Evolutionary conservation across 1,140 invertebrate genomes (phyloP), one percentile per base, ranked within the genome.

Genomic region (Drosophila azteca): DNA sequence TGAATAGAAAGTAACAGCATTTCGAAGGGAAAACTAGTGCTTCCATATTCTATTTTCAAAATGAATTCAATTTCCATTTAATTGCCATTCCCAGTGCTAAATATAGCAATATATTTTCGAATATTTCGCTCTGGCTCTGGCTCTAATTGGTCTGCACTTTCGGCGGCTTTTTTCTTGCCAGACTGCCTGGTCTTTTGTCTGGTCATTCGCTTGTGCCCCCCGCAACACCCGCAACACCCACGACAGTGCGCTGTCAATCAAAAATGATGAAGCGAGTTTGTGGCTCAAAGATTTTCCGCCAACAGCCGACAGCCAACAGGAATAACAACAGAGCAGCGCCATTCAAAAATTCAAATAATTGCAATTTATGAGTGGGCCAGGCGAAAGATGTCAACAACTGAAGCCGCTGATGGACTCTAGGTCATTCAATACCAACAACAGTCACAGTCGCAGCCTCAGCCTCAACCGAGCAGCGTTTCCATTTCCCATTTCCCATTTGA

Each of bases 191-290:
- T 55, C 51, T 68, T 58, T 52, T 64, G 17, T 77, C 50, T 64
- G 58, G 46, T 48, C 53, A 43, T 43, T 53, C 52, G 58, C 46
- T 13, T 60, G 58, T 50, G n/a, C 17, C 44, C 44, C 44, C 17
- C 1, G n/a, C n/a, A n/a, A n/a, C n/a, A n/a, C n/a, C n/a, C n/a
- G n/a, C n/a, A n/a, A n/a, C 20, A n/a, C 44, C 44, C 44, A 29
- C 68, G 77, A 66, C 70, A 79, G 57, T 48, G 53, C 71, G 49
- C 63, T 84, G 80, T 77, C 80, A 84, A 80, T 84, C 64, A 48
- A 11, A 54, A 55, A 53, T 84, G 81, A 84, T 85, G 77, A 84
- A 84, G 79, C 76, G 78, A 79, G 69, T 74, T 73, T 68, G 52
- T 48, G 62, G 43, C 59, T 7, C 13, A 39, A 20, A 39, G 15